Base-by-base conservation (phyloP, 2,113 vertebrate species). In the Bujurquina vittata region DNA sequence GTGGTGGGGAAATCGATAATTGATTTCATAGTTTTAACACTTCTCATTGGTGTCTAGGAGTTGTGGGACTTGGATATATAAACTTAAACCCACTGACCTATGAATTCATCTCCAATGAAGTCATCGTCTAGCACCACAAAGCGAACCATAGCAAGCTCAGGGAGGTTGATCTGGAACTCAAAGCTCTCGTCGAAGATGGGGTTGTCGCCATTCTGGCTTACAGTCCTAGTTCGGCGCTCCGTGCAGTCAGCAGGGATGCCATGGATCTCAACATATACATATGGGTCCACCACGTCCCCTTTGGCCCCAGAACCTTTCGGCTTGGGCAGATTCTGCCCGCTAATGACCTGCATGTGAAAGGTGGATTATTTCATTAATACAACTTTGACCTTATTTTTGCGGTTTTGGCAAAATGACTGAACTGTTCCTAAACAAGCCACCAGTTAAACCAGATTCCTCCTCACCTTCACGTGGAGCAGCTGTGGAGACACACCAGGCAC, bases 141-240 rank as follows among this genome's bases (percentile, higher is more conserved):
- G 84, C 98, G 97, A 81, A 98, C 97, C 97, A 99, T 97, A 85
- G 97, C 97, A 57, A 99, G 95, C 82, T 99, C 98, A 0, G 98
- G 97, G 7, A 99, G 94, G 90, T 98, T 98, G 94, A 99, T 97
- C 78, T 99, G 97, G 92, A 98, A 98, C 92, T 99, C 97, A 87
- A 99, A 99, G 94, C 97, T 99, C 90, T 99, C 97, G 62, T 99
- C 98, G 15, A 99, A 99, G 85, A 99, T 96, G 15, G 98, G 98
- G 65, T 97, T 97, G 84, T 98, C 97, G 49, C 97, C 97, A 1
- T 98, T 98, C 88, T 99, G 97, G 75, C 95, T 95, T 87, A 99
- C 96, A 0, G 97, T 99, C 95, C 97, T 96, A n/a, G 98, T 99
- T 94, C 96, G 97, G 86, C 96, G 97, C 80, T 98, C 98, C 1